Evolutionary conservation across 1,140 invertebrate genomes (phyloP).

Genomic region (Heliconius himera): DNA sequence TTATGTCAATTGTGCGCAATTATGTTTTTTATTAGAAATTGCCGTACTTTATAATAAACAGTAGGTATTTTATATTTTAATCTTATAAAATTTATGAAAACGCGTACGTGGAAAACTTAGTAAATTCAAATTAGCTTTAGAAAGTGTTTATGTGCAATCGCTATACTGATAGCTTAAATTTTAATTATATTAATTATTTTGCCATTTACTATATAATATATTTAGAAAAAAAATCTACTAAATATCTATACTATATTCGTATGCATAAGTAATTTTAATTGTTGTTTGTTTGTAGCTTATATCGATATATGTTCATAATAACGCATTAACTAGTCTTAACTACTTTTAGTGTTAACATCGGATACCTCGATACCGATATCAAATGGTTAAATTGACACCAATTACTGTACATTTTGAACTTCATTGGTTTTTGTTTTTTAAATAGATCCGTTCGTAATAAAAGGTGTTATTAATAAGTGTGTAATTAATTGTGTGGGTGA

Average conservation of each 20-base stretch:
- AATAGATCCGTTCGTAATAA: slow-evolving; percentile 4
- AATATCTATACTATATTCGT: slow-evolving; percentile 18
- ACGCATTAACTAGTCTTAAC: slow-evolving; percentile 52
- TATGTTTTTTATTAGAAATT: neutral
- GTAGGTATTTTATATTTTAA: neutral
- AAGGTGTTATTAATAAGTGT: slow-evolving; percentile 9
- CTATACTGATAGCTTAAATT: slow-evolving; percentile 25
- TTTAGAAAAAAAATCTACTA: slow-evolving; percentile 27
- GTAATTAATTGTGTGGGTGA: slow-evolving; percentile 18
- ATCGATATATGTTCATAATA: slow-evolving; percentile 19
- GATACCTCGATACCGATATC: slow-evolving; percentile 54
- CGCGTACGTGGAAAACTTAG: neutral
- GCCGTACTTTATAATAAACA: neutral
- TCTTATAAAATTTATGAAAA: neutral
- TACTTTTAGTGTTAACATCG: slow-evolving; percentile 56
- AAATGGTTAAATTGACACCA: slow-evolving; percentile 21
- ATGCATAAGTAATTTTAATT: neutral
- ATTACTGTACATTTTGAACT: slow-evolving; percentile 1
- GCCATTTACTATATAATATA: slow-evolving; percentile 30
- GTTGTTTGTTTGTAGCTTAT: slow-evolving; percentile 21
- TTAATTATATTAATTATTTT: slow-evolving; percentile 30
- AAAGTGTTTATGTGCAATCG: slow-evolving; percentile 33
- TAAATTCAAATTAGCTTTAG: slow-evolving; percentile 21
- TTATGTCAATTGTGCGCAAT: neutral
- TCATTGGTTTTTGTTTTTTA: neutral